Evolutionary conservation across 2,888 invertebrate species (phyloP).

Genomic region (Phyllotreta cruciferae): DNA sequence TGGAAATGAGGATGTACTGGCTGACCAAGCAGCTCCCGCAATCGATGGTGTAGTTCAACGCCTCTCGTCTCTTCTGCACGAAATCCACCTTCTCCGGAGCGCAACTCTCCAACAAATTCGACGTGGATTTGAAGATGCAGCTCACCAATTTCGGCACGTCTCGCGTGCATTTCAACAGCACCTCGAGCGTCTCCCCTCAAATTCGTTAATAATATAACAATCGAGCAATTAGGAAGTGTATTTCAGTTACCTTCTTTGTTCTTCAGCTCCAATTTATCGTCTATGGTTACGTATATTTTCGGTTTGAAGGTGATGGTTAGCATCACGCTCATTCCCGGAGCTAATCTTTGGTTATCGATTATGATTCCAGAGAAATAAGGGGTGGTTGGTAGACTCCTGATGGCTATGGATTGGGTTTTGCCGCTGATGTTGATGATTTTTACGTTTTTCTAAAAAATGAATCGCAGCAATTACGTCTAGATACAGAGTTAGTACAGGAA

Average conservation of each 20-base stretch:
- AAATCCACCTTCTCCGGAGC: slow-evolving; percentile 36
- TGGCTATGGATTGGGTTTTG: slow-evolving; percentile 49
- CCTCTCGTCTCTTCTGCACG: slow-evolving; percentile 42
- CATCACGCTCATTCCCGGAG: slow-evolving; percentile 58
- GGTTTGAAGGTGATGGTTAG: slow-evolving; percentile 55
- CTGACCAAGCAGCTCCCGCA: slow-evolving; percentile 59
- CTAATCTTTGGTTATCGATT: slow-evolving; percentile 48
- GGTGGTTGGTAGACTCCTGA: slow-evolving; percentile 47
- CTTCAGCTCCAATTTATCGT: slow-evolving; percentile 52
- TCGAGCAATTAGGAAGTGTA: not conserved
- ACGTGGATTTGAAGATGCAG: slow-evolving; percentile 45
- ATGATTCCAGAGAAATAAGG: slow-evolving; percentile 51
- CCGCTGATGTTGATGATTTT: slow-evolving; percentile 52
- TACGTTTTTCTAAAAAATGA: slow-evolving; percentile 39
- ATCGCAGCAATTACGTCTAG: no score
- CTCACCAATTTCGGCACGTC: slow-evolving; percentile 56
- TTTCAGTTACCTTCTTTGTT: slow-evolving; percentile 42
- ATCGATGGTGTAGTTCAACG: slow-evolving; percentile 57
- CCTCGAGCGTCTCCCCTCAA: slow-evolving; percentile 39
- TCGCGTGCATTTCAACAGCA: slow-evolving; percentile 52
- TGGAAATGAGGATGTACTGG: slow-evolving; percentile 48
- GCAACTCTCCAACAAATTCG: slow-evolving; percentile 21
- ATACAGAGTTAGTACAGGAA: no score
- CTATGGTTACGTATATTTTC: slow-evolving; percentile 50
- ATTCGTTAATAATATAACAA: not conserved